Base-by-base conservation (phyloP, 2,113 vertebrate genomes). In the Ictalurus punctatus region DNA sequence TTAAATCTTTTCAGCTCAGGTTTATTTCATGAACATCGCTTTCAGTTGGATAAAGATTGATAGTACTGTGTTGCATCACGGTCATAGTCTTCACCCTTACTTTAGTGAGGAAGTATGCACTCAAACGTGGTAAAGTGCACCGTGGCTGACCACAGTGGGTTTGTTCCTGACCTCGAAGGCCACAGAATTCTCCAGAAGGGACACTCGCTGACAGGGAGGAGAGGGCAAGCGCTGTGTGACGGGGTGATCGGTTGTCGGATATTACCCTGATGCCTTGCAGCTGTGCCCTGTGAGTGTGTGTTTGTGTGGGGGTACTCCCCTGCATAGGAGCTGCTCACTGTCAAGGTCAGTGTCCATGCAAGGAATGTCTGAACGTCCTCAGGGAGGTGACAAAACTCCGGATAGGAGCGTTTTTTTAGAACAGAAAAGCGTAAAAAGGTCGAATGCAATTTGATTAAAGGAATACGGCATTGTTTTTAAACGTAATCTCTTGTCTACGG, bases 271-370 rank as follows among this genome's bases (percentile, higher is more conserved):
- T 69, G 86, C 44, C 23, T 88, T 82, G 83, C 90, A 91, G 90
- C 90, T 91, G 91, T 80, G 81, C 83, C 61, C 85, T 58, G 67
- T 88, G 74, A 79, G 65, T 89, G 65, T 89, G 86, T 88, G 82
- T 88, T 80, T 54, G 78, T 71, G 58, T 71, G 40, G 83, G 83
- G 59, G 83, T 83, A 65, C 83, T 87, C 88, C 90, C 54, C 84
- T 90, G 86, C 83, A 67, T 78, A 67, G 44, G n/a, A 91, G 34
- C 86, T 83, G 83, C 69, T 86, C 84, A 91, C 65, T 85, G 90
- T 84, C 88, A 91, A 91, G 90, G 90, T 89, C 86, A 89, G 81
- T 88, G 86, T 91, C 86, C 86, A 87, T 3, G 19, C 56, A 88
- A 74, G 90, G 90, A 88, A 91, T 83, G 86, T 69, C 30, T 40